A percentile compares a stretch with the other conserved stretches of the same genome.
Evolutionary conservation across 2,113 vertebrate species (phyloP).

Genomic region (Xenus cinereus): DNA sequence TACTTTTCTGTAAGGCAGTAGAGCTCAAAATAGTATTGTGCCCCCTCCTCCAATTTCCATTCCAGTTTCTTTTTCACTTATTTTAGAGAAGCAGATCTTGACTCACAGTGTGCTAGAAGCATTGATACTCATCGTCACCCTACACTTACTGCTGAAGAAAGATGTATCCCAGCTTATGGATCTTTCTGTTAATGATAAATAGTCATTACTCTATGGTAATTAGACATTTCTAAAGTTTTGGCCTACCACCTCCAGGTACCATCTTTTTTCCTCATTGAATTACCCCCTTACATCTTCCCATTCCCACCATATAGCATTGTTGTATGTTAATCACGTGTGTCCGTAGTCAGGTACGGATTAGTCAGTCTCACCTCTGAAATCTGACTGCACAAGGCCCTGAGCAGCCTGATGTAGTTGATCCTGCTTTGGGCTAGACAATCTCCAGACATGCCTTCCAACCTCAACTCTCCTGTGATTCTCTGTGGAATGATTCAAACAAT

Average conservation of each 20-base stretch:
- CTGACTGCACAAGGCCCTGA: rapidly evolving
- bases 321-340: background rate
- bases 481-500: background rate
- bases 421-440: background rate
- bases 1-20: background rate
- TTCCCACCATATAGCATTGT: background rate
- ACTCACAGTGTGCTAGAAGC: background rate
- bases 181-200: background rate
- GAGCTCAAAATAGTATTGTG: background rate
- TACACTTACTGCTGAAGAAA: background rate
- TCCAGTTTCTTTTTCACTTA: background rate
- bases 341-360: background rate
- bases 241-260: background rate
- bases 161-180: background rate
- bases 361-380: background rate
- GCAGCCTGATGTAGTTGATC: background rate
- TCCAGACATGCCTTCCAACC: background rate
- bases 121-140: background rate
- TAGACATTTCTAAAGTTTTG: background rate
- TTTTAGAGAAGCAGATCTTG: background rate
- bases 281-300: background rate
- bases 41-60: background rate
- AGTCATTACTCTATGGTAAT: background rate
- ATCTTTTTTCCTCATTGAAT: background rate
- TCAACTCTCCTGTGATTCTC: background rate